Evolutionary conservation across 1,140 invertebrate genomes (phyloP), one percentile per base, ranked within the genome.

Genomic region (Heliconius himera): DNA sequence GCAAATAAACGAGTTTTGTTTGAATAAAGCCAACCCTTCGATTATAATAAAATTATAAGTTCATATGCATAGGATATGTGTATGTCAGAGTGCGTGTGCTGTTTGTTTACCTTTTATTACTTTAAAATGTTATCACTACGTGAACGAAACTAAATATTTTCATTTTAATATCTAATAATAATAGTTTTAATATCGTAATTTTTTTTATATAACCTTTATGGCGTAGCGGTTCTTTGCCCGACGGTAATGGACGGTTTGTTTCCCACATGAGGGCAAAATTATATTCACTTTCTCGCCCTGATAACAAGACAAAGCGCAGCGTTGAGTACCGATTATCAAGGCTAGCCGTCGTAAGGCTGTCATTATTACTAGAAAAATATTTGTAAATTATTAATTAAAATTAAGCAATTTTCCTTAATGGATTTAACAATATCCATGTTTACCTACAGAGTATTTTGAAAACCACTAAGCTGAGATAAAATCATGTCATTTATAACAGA

Each of bases 1-100:
- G 90, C 90, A 93, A 93, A 92, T 91, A 93, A 90, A 89, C 85
- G 89, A 85, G 90, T 90, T 89, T 70, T 85, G 77, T 88, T 89
- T 91, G 85, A 90, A 88, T 87, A 89, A 87, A 80, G 77, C 72
- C 83, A 83, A 87, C 89, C 89, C 89, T 80, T 83, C 78, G 80
- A 70, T 82, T 78, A 80, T 78, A 82, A 41, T 81, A 81, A 74
- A 77, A 81, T 73, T 77, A 71, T 81, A 78, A 70, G 72, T 51
- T 51, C 49, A 51, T 51, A 51, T 51, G 49, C 49, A 13, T 5
- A 5, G 60, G 26, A 26, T 66, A 26, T 41, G 73, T 18, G 20
- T 33, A 70, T 76, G 73, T 33, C 70, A 72, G 75, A 73, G 79
- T 77, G 36, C 51, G 71, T 74, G 29, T 56, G 70, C 73, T 79